phyloP scores from a whole-genome alignment of 2,888 invertebrate species.

The Lottia scabra region DNA sequence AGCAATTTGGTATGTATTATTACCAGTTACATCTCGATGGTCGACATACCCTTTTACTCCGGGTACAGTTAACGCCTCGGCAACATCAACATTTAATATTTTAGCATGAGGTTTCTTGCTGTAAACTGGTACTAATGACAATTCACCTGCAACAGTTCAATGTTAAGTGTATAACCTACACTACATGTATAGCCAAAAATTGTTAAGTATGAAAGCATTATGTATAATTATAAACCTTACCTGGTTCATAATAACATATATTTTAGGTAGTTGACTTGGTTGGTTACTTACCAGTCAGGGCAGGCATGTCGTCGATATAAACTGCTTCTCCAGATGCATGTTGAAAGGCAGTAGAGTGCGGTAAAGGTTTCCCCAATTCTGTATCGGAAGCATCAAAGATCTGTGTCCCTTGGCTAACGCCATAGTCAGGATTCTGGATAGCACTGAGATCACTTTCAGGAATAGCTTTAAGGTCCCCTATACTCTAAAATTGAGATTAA shows the following conservation, averaged over 20 bases:
- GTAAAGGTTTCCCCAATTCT: constrained; percentile 80
- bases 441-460: constrained; percentile 32
- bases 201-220: too few species aligned
- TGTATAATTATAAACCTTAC: too few species aligned
- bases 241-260: too few species aligned
- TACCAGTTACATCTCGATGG: constrained; percentile 80
- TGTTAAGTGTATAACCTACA: too few species aligned
- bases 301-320: constrained; percentile 89
- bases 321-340: constrained; percentile 90
- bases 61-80: constrained; percentile 79
- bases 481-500: background rate
- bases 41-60: constrained; percentile 88
- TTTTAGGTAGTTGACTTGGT: too few species aligned
- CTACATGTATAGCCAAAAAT: too few species aligned
- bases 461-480: background rate
- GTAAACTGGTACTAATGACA: constrained; percentile 83
- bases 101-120: constrained; percentile 87
- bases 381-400: constrained; percentile 69
- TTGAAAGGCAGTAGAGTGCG: constrained; percentile 84
- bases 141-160: constrained; percentile 76
- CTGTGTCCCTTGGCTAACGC: constrained; percentile 45
- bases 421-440: constrained; percentile 35
- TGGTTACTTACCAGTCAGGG: constrained; percentile 71
- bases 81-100: constrained; percentile 80
- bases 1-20: constrained; percentile 79